A percentile compares a stretch with the other conserved stretches of the same genome.
Evolutionary conservation across 2,113 vertebrate species (phyloP).

Genomic region (Zonotrichia leucophrys): DNA sequence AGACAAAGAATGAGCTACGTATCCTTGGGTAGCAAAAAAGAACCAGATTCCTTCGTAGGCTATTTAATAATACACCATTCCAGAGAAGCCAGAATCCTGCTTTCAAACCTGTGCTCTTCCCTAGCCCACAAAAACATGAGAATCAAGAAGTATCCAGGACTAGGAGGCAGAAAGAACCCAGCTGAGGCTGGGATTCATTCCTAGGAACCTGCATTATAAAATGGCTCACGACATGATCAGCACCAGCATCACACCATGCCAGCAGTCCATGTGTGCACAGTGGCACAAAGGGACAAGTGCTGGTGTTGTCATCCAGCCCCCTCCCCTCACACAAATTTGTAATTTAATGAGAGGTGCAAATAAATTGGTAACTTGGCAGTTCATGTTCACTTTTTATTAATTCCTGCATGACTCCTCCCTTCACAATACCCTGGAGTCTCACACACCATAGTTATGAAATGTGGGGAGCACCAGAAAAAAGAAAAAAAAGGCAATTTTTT

Average conservation of each 20-base stretch:
- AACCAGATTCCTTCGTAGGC: neutral
- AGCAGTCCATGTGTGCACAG: accelerated
- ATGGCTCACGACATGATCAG: neutral
- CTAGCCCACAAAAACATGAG: neutral
- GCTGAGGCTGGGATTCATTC: neutral
- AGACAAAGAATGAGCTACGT: neutral
- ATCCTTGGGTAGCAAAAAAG: neutral
- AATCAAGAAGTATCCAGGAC: neutral
- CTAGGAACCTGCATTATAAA: neutral
- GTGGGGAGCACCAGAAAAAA: neutral
- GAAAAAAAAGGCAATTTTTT: neutral
- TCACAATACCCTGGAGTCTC: neutral
- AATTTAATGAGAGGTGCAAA: neutral
- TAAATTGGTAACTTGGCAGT: neutral
- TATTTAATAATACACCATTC: neutral
- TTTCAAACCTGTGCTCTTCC: neutral
- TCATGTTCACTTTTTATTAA: neutral
- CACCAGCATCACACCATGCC: neutral
- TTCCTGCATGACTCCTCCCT: neutral
- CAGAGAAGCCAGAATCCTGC: neutral
- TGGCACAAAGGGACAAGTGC: neutral
- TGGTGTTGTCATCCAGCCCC: neutral
- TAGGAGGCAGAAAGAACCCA: neutral
- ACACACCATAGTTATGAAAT: neutral
- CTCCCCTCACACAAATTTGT: neutral